Evolutionary conservation across 2,113 vertebrate species (phyloP), one percentile per base, ranked within the genome.

Genomic region (pig (Sus scrofa)): DNA sequence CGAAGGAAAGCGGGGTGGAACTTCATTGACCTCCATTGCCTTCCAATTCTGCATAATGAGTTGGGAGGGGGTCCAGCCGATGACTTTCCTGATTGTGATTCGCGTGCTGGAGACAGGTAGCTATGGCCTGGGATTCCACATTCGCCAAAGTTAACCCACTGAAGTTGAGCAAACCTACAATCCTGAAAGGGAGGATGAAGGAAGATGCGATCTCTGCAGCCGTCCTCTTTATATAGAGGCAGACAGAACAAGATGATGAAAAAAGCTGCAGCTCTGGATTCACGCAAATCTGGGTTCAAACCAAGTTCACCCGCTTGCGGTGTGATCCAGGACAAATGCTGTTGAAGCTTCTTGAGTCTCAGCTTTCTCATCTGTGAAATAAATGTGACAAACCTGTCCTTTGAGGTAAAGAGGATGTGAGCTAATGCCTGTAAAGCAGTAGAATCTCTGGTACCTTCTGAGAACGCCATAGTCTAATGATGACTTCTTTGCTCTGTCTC

Each of bases 401-500:
- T 19, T 56, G 60, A 52, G n/a, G 27, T 86, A 52, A 91, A 94
- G 39, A 78, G 56, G 58, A 15, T 79, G n/a, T 78, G 68, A 94
- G 50, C 74, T 95, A 74, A 74, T 67, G 54, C 24, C 78, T 91
- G 2, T 86, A 50, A 78, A 86, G 24, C 58, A 74, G 68, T 74
- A 63, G n/a, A 60, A 56, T 77, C 50, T 75, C 86, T 94, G 58
- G 5, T 89, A 22, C 27, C 15, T 82, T 50, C 54, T 60, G n/a
- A 71, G 75, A n/a, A 22, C 12, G 34, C n/a, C 20, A 19, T 67
- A 68, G 22, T 90, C 97, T 97, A 85, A 97, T 30, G 54, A 79
- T 32, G 52, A 50, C 56, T 71, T 82, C 86, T 96, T 81, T 97
- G 71, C 30, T 97, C 92, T 97, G 68, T 98, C 97, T 99, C 96